Evolutionary conservation across 2,797 vertebrate species (phyloP).

Genomic region (Scyliorhinus canicula): DNA sequence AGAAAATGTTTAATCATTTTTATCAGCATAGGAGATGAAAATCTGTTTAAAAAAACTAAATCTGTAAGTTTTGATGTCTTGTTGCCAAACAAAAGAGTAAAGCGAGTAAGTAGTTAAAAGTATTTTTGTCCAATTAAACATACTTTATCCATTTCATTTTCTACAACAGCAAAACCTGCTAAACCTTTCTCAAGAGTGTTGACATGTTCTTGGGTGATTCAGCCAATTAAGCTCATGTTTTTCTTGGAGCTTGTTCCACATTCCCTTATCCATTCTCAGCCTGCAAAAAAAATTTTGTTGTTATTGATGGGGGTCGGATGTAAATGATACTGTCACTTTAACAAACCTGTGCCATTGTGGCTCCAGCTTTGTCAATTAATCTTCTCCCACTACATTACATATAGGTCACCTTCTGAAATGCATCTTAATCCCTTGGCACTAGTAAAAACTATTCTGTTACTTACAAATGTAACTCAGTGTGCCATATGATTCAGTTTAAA

Average conservation of each 20-base stretch:
- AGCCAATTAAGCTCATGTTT: not conserved
- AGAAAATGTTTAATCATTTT: conserved; percentile 17
- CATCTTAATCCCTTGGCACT: not conserved
- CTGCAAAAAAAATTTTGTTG: not conserved
- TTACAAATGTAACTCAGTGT: not conserved
- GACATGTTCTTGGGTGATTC: not conserved
- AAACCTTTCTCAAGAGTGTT: not conserved
- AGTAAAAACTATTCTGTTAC: not conserved
- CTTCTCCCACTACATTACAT: not conserved
- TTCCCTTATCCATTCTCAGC: not conserved
- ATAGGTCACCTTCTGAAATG: not conserved
- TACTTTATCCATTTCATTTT: not conserved
- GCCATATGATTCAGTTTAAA: not conserved
- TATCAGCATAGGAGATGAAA: not conserved
- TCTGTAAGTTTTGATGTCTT: conserved; percentile 20
- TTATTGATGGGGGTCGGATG: not conserved
- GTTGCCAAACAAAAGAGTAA: conserved; percentile 17
- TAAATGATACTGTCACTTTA: not conserved
- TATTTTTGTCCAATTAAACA: conserved; percentile 12
- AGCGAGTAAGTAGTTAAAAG: not conserved
- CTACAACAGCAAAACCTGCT: not conserved
- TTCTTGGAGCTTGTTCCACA: not conserved
- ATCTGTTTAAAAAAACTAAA: not conserved
- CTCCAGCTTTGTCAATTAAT: not conserved
- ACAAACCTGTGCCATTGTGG: not conserved